A percentile compares a stretch with the other conserved stretches of the same genome.
These are phyloP conservation scores for Actenoides hombroni DNA, from an alignment of 2,113 vertebrate species.

Conservation along the genomic window DNA sequence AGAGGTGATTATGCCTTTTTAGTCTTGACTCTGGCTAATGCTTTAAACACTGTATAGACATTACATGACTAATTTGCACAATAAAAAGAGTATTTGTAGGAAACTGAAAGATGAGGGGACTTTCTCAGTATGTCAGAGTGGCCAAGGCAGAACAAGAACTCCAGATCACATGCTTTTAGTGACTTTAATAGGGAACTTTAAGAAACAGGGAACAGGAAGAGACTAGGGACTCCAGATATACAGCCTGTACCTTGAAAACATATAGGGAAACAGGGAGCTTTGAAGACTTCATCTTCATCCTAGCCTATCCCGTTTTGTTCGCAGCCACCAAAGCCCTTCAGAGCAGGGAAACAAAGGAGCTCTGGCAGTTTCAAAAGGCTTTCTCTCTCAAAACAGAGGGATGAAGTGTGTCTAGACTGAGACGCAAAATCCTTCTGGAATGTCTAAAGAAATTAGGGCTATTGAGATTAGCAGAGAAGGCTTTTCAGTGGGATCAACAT, in stretches of 20 bases:
- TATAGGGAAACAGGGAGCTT: neutral
- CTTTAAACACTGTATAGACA: neutral
- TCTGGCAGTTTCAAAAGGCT: conserved; percentile 40
- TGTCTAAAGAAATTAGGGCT: conserved; percentile 51
- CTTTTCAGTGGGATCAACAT: conserved; percentile 45
- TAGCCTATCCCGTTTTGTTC: neutral
- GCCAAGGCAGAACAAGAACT: neutral
- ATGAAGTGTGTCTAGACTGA: conserved; percentile 62
- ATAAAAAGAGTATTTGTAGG: neutral
- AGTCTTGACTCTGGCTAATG: neutral
- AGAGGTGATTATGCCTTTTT: neutral
- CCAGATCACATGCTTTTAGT: neutral
- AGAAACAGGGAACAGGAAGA: neutral
- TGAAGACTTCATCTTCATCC: conserved; percentile 39
- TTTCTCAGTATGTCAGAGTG: neutral
- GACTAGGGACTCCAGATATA: neutral
- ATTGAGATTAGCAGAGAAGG: conserved; percentile 35
- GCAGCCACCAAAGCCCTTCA: conserved; percentile 23
- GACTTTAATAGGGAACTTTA: neutral
- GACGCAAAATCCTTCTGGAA: conserved; percentile 46
- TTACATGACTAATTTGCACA: neutral
- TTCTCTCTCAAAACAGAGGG: conserved; percentile 51
- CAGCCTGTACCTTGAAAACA: neutral
- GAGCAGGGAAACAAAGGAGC: conserved; percentile 41
- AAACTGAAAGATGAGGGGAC: neutral